These are phyloP conservation scores for Alfaro cultratus DNA, from an alignment of 2,797 vertebrate species.

Conservation along the genomic window DNA sequence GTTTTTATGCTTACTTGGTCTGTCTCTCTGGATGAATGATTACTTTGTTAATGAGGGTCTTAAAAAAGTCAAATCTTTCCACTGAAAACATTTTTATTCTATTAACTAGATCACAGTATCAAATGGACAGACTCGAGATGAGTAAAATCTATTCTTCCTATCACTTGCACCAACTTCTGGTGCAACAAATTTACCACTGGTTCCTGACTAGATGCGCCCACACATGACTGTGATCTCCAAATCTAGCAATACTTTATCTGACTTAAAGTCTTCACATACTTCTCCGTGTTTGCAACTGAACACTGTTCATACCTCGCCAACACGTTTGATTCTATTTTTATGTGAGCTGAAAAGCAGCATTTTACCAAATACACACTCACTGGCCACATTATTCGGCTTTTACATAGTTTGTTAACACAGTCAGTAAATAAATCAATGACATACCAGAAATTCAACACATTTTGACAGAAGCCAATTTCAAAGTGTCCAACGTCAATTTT, in stretches of 20 bases:
- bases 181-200: neutral
- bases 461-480: neutral
- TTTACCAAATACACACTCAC: neutral
- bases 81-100: neutral
- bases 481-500: too few species aligned
- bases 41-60: neutral
- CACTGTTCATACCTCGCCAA: neutral
- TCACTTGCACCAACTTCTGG: neutral
- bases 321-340: neutral
- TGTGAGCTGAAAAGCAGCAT: neutral
- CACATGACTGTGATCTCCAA: slow-evolving; percentile 8
- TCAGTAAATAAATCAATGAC: neutral
- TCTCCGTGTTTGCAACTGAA: neutral
- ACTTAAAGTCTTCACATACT: neutral
- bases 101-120: neutral
- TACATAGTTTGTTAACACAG: neutral
- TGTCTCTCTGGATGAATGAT: neutral
- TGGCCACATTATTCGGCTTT: neutral
- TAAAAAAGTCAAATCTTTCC: neutral
- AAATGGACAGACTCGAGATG: neutral
- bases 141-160: neutral
- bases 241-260: slow-evolving; percentile 3
- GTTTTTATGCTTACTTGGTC: neutral
- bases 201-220: neutral
- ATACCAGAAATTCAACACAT: neutral